Percentiles rank a stretch among this genome's conserved stretches.
These are phyloP conservation scores for Pelodiscus sinensis DNA, from an alignment of 2,113 vertebrate genomes.

Conservation along the genomic window DNA sequence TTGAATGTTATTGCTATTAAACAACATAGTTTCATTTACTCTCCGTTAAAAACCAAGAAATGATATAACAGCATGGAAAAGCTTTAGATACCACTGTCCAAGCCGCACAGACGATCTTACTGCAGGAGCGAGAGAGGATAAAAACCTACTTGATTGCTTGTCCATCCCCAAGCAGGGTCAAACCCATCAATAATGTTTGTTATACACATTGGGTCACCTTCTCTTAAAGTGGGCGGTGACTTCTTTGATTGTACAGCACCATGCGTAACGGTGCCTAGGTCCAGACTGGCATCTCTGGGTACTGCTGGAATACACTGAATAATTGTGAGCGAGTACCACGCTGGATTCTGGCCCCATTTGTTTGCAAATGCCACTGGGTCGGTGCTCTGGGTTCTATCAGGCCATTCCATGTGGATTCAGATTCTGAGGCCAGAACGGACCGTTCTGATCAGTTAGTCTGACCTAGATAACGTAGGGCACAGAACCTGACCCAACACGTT, in stretches of 20 bases:
- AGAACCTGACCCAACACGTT: not conserved
- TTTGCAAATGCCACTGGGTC: not conserved
- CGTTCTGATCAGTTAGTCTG: not conserved
- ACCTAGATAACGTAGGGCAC: not conserved
- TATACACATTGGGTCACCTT: not conserved
- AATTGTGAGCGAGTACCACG: fast-evolving
- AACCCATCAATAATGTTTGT: not conserved
- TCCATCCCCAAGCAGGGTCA: not conserved
- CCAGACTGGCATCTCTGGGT: not conserved
- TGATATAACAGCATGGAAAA: not conserved
- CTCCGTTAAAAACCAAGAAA: not conserved
- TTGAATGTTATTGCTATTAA: not conserved
- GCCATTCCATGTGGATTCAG: not conserved
- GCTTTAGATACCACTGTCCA: not conserved
- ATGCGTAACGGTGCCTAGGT: too few relatives aligned
- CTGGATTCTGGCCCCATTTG: not conserved
- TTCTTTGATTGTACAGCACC: not conserved
- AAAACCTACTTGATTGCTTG: fast-evolving
- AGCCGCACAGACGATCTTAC: not conserved
- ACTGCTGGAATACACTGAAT: not conserved
- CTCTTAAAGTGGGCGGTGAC: not conserved
- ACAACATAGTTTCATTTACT: not conserved
- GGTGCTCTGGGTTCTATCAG: not conserved
- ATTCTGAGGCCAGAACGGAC: not conserved
- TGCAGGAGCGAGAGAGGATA: fast-evolving